Base-by-base conservation (phyloP, 2,888 invertebrate species). In the Stomorhina lunata region DNA sequence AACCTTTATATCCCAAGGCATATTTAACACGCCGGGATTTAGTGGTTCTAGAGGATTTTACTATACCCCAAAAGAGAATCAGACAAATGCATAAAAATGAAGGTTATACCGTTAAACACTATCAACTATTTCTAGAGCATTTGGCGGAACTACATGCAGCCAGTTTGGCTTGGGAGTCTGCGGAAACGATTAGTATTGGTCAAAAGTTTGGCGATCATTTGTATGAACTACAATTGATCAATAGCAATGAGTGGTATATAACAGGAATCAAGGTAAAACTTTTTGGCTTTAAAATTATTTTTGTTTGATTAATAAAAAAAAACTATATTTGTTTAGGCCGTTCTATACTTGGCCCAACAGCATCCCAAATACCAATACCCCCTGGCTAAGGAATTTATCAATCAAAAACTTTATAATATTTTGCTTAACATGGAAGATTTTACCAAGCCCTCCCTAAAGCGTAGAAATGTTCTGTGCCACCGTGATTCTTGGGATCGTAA, bases 401-500 rank as follows among this genome's bases (percentile, higher is more conserved):
- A 84, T 2, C 68, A 84, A 0, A 75, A 88, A 57, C 87, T 90
- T 0, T 86, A 82, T 17, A 40, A 85, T 15, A 71, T 88, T 0
- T 68, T 90, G 0, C 61, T 82, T 0, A 76, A 87, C 48, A 85
- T 87, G 4, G 84, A 87, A 25, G 65, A 85, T 0, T 80, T 89
- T 2, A 85, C 85, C 0, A 78, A 86, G 17, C 89, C 91, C 5
- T 89, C 92, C 0, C 48, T 86, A 78, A 85, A 81, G 22, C 89
- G 90, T 84, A 85, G 88, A 7, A 92, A 92, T 84, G 92, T 92
- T 0, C 83, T 93, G 0, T 92, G 92, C 22, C 91, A 91, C 85
- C 87, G 90, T 1, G 91, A 91, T 84, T 84, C 89, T 5, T 91
- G 91, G 91, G 87, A 87, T 77, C 88, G 89, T 3, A 91, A 91